Percentiles rank a stretch among this genome's conserved stretches.
These are phyloP conservation scores for Engraulis encrasicolus DNA, from an alignment of 2,113 vertebrate genomes.

Conservation along the genomic window DNA sequence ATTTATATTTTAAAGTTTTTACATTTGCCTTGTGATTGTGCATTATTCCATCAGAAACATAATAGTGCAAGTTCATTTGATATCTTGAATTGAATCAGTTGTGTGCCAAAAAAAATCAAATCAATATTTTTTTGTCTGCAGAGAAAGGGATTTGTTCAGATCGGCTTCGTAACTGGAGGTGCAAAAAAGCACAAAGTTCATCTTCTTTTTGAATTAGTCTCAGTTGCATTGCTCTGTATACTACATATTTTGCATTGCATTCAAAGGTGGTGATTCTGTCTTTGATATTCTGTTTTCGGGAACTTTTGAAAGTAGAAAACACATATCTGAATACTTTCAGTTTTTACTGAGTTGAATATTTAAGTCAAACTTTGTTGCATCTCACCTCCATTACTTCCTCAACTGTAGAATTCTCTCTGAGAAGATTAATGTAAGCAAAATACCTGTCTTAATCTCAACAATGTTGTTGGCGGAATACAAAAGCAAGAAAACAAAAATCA, in stretches of 20 bases:
- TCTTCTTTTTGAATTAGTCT: not conserved
- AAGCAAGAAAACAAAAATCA: not conserved
- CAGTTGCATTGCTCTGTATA: not conserved
- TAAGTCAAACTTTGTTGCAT: too few species aligned
- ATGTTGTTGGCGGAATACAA: not conserved
- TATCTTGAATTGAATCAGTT: conserved; percentile 70
- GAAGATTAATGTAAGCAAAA: not conserved
- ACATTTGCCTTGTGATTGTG: conserved; percentile 71
- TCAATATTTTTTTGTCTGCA: conserved; percentile 61
- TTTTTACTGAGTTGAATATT: too few species aligned
- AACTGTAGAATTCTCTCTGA: not conserved
- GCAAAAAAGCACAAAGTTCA: not conserved
- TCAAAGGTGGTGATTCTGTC: too few species aligned
- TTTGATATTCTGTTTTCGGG: too few species aligned
- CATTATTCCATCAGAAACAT: conserved; percentile 65
- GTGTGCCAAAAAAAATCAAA: conserved; percentile 62
- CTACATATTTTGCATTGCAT: not conserved
- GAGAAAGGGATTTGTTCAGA: conserved; percentile 55
- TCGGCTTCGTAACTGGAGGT: conserved; percentile 42
- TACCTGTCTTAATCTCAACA: not conserved
- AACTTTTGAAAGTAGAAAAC: too few species aligned
- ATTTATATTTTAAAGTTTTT: conserved; percentile 62
- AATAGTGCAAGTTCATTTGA: conserved; percentile 62
- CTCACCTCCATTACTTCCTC: not conserved
- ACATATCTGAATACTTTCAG: too few species aligned